A percentile compares a stretch with the other conserved stretches of the same genome.
phyloP scores from a whole-genome alignment of 2,113 vertebrate species.

The Pelusios castaneus region DNA sequence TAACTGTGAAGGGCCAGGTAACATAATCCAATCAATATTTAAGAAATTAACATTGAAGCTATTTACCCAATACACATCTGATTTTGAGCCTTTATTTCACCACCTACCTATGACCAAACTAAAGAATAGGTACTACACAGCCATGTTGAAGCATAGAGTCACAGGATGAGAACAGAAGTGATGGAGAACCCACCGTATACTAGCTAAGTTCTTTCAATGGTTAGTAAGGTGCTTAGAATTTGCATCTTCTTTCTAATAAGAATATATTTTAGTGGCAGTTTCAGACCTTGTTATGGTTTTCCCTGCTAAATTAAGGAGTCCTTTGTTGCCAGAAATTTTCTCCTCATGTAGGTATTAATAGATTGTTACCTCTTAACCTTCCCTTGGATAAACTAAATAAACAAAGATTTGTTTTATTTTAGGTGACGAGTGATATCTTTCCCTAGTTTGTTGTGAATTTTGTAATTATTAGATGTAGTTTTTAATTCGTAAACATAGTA shows the following conservation, averaged over 20 bases:
- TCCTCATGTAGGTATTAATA: too few species aligned
- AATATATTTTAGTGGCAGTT: not conserved
- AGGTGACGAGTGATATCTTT: not conserved
- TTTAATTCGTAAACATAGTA: not conserved
- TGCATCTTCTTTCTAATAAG: not conserved
- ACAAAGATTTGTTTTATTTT: not conserved
- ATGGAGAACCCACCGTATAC: not conserved
- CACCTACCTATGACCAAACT: not conserved
- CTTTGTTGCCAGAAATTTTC: not conserved
- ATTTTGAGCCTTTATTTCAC: not conserved
- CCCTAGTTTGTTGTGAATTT: not conserved
- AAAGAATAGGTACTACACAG: not conserved
- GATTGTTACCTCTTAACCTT: not conserved
- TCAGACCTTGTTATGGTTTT: not conserved
- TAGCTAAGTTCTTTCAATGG: not conserved
- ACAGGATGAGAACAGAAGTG: not conserved
- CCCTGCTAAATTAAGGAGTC: not conserved
- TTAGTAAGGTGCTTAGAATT: not conserved
- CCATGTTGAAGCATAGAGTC: not conserved
- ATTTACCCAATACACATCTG: not conserved
- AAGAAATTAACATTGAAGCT: not conserved
- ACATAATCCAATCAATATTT: not conserved
- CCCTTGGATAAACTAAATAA: too few species aligned
- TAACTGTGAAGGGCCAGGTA: constrained; percentile 87
- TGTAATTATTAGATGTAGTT: not conserved